Percentiles rank a stretch among this genome's conserved stretches.
Evolutionary conservation across 2,888 invertebrate genomes (phyloP).

Genomic region (Linnaemya tessellans): DNA sequence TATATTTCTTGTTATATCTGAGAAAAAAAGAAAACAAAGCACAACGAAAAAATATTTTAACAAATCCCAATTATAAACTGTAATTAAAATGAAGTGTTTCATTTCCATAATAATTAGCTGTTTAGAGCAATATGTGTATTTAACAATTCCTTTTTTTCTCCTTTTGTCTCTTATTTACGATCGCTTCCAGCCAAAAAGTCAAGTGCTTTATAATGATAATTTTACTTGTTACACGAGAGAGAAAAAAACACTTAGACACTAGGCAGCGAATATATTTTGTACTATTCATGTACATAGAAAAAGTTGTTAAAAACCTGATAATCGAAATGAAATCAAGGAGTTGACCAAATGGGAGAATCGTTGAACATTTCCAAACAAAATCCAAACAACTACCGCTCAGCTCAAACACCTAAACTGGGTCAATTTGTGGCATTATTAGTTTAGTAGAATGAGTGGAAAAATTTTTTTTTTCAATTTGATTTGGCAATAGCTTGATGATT

Average conservation of each 20-base stretch:
- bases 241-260: neutral
- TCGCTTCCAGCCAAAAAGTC: conserved; percentile 49
- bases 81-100: conserved; percentile 61
- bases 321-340: conserved; percentile 63
- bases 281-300: conserved; percentile 1
- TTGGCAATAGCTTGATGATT: conserved; percentile 31
- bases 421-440: conserved; percentile 77
- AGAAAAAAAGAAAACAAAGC: conserved; percentile 12
- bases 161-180: conserved; percentile 8
- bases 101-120: conserved; percentile 59
- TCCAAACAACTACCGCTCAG: neutral
- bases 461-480: conserved; percentile 29
- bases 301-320: conserved; percentile 67
- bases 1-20: conserved; percentile 11
- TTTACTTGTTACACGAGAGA: conserved; percentile 17
- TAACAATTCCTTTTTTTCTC: neutral
- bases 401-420: conserved; percentile 74
- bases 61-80: conserved; percentile 39
- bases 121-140: conserved; percentile 8
- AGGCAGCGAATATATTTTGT: conserved; percentile 16
- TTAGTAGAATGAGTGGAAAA: conserved; percentile 75
- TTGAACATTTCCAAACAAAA: neutral
- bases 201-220: conserved; percentile 56
- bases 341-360: conserved; percentile 33
- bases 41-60: conserved; percentile 28